Conservation (phyloP, 2,888 invertebrate species). For the Patella ulyssiponensis region DNA sequence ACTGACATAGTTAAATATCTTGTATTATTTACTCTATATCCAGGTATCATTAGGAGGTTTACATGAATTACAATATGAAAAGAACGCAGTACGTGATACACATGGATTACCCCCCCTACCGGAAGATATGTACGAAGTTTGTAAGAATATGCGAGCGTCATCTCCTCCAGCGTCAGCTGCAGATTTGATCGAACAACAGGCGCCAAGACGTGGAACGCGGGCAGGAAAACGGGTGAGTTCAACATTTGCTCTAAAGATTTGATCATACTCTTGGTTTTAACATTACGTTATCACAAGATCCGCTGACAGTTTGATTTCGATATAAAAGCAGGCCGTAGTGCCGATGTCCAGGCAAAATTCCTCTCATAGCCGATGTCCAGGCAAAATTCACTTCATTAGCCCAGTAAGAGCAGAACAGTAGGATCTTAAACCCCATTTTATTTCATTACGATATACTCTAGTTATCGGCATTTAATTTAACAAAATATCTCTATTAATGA, state of each 20-base stretch:
- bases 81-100: slow-evolving; percentile 76
- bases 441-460: too few species aligned
- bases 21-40: background rate
- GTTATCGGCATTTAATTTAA: too few species aligned
- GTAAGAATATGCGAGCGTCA: slow-evolving; percentile 92
- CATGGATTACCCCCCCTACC: slow-evolving; percentile 83
- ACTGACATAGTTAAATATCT: background rate
- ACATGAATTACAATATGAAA: slow-evolving; percentile 84
- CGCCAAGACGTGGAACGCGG: slow-evolving; percentile 57
- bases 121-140: slow-evolving; percentile 96
- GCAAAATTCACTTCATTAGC: too few species aligned
- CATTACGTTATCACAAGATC: too few species aligned
- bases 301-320: too few species aligned
- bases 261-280: background rate
- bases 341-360: too few species aligned
- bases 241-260: slow-evolving; percentile 46
- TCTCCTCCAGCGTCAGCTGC: slow-evolving; percentile 94
- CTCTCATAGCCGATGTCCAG: too few species aligned
- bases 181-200: slow-evolving; percentile 76
- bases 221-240: slow-evolving; percentile 62
- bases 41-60: slow-evolving; percentile 88
- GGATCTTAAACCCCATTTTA: too few species aligned
- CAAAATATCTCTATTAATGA: too few species aligned
- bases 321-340: too few species aligned
- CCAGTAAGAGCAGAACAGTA: too few species aligned